Percentiles rank a stretch among this genome's conserved stretches.
These are phyloP conservation scores for Atractosteus spatula DNA, from an alignment of 2,113 vertebrate genomes.

Conservation along the genomic window DNA sequence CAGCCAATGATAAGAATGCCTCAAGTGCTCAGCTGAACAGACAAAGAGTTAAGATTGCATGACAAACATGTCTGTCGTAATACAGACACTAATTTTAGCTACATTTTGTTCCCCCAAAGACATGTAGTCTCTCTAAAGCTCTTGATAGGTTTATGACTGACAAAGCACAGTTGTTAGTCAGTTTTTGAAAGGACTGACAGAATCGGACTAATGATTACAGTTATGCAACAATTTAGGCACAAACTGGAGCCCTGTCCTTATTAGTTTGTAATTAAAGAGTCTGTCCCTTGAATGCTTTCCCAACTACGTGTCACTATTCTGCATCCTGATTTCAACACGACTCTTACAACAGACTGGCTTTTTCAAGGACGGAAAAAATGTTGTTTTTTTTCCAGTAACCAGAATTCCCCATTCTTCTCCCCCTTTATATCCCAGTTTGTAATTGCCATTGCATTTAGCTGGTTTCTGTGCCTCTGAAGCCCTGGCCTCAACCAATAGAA, in stretches of 20 bases:
- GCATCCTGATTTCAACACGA: no score
- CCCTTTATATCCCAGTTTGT: no score
- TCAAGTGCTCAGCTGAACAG: background rate
- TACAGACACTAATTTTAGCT: background rate
- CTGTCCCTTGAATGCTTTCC: no score
- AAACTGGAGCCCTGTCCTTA: background rate
- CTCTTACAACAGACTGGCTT: no score
- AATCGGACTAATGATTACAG: constrained; percentile 40
- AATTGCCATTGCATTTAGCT: no score
- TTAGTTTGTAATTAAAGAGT: constrained; percentile 15
- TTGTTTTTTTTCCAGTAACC: no score
- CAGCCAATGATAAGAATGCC: no score
- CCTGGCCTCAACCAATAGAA: no score
- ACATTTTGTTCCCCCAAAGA: background rate
- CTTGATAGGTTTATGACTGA: background rate
- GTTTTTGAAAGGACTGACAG: constrained; percentile 24
- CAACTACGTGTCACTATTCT: no score
- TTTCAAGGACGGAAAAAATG: no score
- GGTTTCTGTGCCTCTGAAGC: no score
- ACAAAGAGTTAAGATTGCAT: background rate
- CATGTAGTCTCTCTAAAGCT: background rate
- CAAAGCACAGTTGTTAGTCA: background rate
- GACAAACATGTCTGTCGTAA: background rate
- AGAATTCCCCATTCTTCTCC: no score
- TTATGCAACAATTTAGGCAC: constrained; percentile 35